Evolutionary conservation across 2,797 vertebrate genomes (phyloP).

Genomic region (Streptopelia turtur): DNA sequence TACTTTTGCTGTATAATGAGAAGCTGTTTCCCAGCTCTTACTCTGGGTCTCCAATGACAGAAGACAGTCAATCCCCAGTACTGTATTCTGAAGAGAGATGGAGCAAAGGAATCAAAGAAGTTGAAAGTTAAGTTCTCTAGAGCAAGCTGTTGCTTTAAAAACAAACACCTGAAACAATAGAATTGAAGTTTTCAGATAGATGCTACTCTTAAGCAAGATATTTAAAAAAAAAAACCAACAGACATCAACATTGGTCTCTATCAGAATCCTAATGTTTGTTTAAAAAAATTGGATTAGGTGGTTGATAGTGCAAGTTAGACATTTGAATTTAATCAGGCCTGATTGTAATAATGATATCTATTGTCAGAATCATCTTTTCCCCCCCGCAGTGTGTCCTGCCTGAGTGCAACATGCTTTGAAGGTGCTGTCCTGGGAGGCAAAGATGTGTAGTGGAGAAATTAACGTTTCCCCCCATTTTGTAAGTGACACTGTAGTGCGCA

Average conservation of each 20-base stretch:
- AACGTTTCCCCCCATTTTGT: fast-evolving
- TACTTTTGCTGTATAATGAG: not conserved
- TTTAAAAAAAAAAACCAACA: not conserved
- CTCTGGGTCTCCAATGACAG: not conserved
- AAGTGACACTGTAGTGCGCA: fast-evolving
- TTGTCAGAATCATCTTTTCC: not conserved
- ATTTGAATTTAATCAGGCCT: not conserved
- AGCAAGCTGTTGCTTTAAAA: not conserved
- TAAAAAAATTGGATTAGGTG: not conserved
- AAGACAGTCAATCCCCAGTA: not conserved
- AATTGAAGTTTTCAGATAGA: not conserved
- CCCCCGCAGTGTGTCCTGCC: fast-evolving
- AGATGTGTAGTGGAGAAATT: not conserved
- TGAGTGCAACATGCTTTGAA: not conserved
- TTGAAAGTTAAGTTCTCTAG: not conserved
- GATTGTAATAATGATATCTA: not conserved
- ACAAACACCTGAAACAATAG: not conserved
- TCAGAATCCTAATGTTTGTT: not conserved
- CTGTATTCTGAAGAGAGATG: not conserved
- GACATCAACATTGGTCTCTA: not conserved
- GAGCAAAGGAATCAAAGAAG: not conserved
- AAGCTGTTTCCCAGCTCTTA: not conserved
- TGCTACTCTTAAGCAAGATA: not conserved
- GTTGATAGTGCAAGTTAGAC: fast-evolving
- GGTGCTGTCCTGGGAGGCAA: not conserved